A percentile compares a stretch with the other conserved stretches of the same genome.
These are phyloP conservation scores for Drosophila acutilabella DNA, from an alignment of 2,888 invertebrate species.

Conservation along the genomic window DNA sequence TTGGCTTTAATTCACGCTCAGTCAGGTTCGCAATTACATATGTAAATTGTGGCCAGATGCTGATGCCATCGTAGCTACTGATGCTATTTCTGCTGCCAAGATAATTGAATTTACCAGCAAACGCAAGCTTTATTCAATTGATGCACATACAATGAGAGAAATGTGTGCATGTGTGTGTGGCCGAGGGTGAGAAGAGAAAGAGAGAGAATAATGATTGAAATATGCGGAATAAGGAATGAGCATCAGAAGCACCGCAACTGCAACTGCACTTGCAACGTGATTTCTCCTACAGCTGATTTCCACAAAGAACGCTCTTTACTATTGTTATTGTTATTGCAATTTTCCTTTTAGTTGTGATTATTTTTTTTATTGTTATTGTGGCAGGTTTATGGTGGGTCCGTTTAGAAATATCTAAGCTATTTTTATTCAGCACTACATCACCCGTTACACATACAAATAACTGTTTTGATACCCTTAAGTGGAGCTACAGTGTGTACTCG, in stretches of 20 bases:
- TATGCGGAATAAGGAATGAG: slow-evolving; percentile 25
- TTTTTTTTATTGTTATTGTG: slow-evolving; percentile 6
- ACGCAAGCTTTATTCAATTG: slow-evolving; percentile 64
- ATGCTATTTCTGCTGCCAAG: slow-evolving; percentile 41
- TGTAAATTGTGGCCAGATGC: slow-evolving; percentile 66
- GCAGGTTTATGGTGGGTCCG: slow-evolving; percentile 37
- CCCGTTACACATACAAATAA: not conserved
- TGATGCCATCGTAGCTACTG: slow-evolving; percentile 11
- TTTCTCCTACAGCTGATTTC: slow-evolving; percentile 30
- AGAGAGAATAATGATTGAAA: slow-evolving; percentile 8
- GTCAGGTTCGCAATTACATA: slow-evolving; percentile 49
- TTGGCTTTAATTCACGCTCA: slow-evolving; percentile 35
- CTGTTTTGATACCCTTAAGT: slow-evolving; percentile 5
- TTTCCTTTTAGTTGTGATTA: slow-evolving; percentile 16
- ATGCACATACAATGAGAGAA: slow-evolving; percentile 45
- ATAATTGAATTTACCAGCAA: slow-evolving; percentile 72
- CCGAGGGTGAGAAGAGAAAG: slow-evolving; percentile 10
- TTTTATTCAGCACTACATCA: slow-evolving; percentile 24
- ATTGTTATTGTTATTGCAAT: slow-evolving; percentile 32
- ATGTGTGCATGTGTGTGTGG: slow-evolving; percentile 25
- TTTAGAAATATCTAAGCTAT: slow-evolving; percentile 61
- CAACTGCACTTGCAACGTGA: slow-evolving; percentile 31
- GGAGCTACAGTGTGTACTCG: slow-evolving; percentile 3
- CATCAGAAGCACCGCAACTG: slow-evolving; percentile 47
- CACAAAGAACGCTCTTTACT: slow-evolving; percentile 27